phyloP scores from a whole-genome alignment of 1,140 invertebrate species.

The Aphelenchoides besseyi region DNA sequence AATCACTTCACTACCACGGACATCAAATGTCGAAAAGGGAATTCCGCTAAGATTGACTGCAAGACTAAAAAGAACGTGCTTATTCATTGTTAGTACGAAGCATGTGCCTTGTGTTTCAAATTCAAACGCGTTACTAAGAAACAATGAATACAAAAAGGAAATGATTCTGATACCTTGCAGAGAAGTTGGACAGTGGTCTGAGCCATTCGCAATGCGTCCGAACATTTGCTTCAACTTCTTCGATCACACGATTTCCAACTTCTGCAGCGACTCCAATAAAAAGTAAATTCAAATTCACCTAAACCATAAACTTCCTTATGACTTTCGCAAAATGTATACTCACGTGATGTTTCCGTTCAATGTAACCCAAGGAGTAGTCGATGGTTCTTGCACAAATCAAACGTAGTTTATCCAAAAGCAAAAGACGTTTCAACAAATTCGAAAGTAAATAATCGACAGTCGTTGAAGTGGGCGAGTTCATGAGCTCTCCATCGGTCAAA shows the following conservation, averaged over 20 bases:
- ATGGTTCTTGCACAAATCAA: slow-evolving; percentile 4
- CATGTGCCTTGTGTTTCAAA: too few species aligned
- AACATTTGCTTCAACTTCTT: background rate
- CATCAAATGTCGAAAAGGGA: background rate
- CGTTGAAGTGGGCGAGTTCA: background rate
- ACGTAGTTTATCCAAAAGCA: slow-evolving; percentile 4
- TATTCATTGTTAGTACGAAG: too few species aligned
- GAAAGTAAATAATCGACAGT: background rate
- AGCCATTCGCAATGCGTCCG: background rate
- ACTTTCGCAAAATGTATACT: background rate
- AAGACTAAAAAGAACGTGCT: background rate
- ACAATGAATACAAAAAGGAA: background rate
- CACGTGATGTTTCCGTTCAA: slow-evolving; percentile 16
- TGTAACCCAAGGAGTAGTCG: slow-evolving; percentile 17
- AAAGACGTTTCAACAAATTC: background rate
- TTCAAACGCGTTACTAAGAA: background rate
- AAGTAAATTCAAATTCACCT: slow-evolving; percentile 26
- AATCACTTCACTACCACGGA: background rate
- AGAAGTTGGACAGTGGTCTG: background rate
- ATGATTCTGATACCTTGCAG: background rate
- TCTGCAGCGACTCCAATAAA: slow-evolving; percentile 20
- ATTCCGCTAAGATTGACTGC: background rate
- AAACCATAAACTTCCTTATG: too few species aligned
- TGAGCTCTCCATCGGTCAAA: slow-evolving; percentile 1
- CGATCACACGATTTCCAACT: background rate